These are phyloP conservation scores for Meloidogyne floridensis DNA, from an alignment of 1,140 invertebrate species.

Conservation along the genomic window DNA sequence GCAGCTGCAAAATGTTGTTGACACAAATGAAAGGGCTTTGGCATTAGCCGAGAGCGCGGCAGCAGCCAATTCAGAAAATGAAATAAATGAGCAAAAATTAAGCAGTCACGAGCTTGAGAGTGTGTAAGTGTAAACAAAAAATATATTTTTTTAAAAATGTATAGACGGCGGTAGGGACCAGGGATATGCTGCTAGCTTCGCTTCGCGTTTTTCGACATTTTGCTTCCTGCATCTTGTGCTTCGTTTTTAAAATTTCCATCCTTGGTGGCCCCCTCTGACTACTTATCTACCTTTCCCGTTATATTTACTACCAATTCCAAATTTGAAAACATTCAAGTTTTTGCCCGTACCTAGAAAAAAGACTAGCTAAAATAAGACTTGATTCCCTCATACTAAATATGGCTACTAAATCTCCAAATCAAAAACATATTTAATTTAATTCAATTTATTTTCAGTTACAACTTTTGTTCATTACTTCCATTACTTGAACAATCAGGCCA, in stretches of 20 bases:
- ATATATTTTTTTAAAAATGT: not conserved
- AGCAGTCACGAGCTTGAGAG: slow-evolving; percentile 1
- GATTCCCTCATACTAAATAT: no score
- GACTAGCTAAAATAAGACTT: no score
- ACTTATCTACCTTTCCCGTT: no score
- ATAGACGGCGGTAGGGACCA: not conserved
- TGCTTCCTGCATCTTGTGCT: no score
- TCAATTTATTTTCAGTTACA: not conserved
- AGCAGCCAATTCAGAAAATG: not conserved
- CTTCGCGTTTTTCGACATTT: no score
- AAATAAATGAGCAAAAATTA: slow-evolving; percentile 1
- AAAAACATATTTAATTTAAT: not conserved
- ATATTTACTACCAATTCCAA: no score
- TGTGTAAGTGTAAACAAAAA: not conserved
- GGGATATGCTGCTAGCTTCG: no score
- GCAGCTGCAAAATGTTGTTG: slow-evolving; percentile 7
- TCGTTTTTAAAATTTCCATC: no score
- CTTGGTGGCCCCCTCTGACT: no score
- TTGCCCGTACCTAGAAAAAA: no score
- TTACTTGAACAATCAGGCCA: not conserved
- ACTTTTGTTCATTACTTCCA: slow-evolving; percentile 8
- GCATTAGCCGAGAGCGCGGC: slow-evolving; percentile 13
- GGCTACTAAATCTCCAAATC: no score
- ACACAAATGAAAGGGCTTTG: slow-evolving; percentile 7
- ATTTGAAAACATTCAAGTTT: no score